Evolutionary conservation across 2,888 invertebrate genomes (phyloP), one percentile per base, ranked within the genome.

Genomic region (Papilio protenor): DNA sequence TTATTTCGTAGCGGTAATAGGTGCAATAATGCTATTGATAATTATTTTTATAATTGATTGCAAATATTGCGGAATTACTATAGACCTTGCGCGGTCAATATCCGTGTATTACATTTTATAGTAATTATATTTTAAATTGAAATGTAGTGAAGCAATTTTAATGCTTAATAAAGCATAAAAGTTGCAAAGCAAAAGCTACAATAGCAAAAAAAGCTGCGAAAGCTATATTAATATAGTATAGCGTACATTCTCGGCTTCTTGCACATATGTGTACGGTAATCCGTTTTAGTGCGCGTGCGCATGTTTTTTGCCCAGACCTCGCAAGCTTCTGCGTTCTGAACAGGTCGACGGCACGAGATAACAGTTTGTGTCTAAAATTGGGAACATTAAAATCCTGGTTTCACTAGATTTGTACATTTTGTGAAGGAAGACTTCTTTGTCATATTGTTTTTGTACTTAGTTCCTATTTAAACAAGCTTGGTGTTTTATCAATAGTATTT

Each of bases 281-380:
- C 66, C 66, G 57, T 71, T 61, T 76, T 45, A 61, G 40, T 59
- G 71, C 61, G 55, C 40, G 55, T 61, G 33, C 73, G 61, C 11
- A 23, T 59, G 23, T 21, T 64, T 49, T 73, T 71, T 76, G 61
- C 61, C 40, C 21, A n/a, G 40, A 14, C 47, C 23, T 57, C 57
- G 76, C 23, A 47, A 47, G 21, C 55, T 77, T 55, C 69, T 64
- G 69, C 77, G 73, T 73, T 66, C 55, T 69, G 47, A 73, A 40
- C 77, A 69, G 77, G 77, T 77, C 73, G 72, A 66, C 21, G 77
- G 77, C 77, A 59, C 66, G 55, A 73, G 76, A 72, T 72, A 72
- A 49, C 59, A 16, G 61, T 71, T 76, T 76, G 61, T 75, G 75
- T 52, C 76, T 55, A 45, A 8, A 69, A 12, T 45, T 70, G 27